A percentile compares a stretch with the other conserved stretches of the same genome.
phyloP scores from a whole-genome alignment of 2,888 invertebrate species.

The Carterocephalus palaemon region DNA sequence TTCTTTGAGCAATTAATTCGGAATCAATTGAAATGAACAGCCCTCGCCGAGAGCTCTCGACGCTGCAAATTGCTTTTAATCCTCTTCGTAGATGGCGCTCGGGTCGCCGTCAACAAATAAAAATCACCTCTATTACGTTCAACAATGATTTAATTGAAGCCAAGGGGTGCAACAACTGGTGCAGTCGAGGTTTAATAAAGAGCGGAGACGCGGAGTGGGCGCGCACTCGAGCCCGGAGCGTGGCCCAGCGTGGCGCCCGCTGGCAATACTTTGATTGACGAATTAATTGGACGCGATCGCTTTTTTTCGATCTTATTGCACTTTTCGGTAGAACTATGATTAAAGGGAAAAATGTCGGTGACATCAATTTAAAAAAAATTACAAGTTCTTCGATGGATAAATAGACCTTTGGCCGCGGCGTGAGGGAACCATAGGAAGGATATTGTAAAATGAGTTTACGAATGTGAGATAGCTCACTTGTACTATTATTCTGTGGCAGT shows the following conservation, averaged over 20 bases:
- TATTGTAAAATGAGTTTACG: constrained; percentile 4
- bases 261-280: constrained; percentile 23
- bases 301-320: constrained; percentile 20
- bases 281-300: constrained; percentile 27
- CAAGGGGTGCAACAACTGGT: constrained; percentile 25
- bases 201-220: no score
- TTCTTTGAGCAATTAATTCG: constrained; percentile 1
- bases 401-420: not conserved
- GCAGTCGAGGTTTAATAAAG: constrained; percentile 54
- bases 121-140: constrained; percentile 9
- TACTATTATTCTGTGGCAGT: no score
- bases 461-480: no score
- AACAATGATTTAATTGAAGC: constrained; percentile 27
- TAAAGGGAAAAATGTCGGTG: no score
- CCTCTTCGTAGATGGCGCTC: constrained; percentile 61
- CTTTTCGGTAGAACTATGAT: no score
- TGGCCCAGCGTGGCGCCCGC: constrained; percentile 27
- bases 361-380: no score
- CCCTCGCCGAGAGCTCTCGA: constrained; percentile 48
- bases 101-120: constrained; percentile 46
- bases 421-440: not conserved
- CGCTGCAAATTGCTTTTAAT: constrained; percentile 69
- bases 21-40: constrained; percentile 21
- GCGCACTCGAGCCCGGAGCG: constrained; percentile 27
- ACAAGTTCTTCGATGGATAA: not conserved